phyloP scores from a whole-genome alignment of 2,888 invertebrate genomes.

The Ypsolopha sequella region DNA sequence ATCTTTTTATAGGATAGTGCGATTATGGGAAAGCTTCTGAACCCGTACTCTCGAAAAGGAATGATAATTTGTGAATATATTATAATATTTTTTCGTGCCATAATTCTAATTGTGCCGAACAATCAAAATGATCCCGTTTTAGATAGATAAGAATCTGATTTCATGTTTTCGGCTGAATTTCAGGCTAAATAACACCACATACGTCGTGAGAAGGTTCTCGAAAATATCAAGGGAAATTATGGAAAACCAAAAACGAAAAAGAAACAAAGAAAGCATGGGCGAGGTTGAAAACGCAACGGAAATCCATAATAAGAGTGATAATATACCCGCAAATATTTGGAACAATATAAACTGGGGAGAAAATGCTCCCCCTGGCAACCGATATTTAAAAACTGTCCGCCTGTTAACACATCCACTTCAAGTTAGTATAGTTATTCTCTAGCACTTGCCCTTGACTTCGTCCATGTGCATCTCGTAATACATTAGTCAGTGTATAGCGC shows the following conservation, averaged over 20 bases:
- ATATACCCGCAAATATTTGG: slow-evolving; percentile 26
- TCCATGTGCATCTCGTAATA: too few relatives aligned
- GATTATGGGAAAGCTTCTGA: too few relatives aligned
- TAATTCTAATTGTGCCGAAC: too few relatives aligned
- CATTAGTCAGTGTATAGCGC: not conserved
- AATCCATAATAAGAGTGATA: not conserved
- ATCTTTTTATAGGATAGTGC: too few relatives aligned
- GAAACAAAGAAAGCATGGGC: not conserved
- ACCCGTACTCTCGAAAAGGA: too few relatives aligned
- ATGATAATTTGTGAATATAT: not conserved
- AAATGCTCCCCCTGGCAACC: slow-evolving; percentile 61
- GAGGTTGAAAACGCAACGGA: not conserved
- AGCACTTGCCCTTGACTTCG: too few relatives aligned
- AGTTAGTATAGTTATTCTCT: slow-evolving; percentile 17
- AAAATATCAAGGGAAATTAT: slow-evolving; percentile 47
- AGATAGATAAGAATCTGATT: too few relatives aligned
- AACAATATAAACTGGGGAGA: slow-evolving; percentile 58
- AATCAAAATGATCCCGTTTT: too few relatives aligned
- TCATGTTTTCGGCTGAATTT: slow-evolving; percentile 10
- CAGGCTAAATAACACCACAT: slow-evolving; percentile 53
- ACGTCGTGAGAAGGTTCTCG: slow-evolving; percentile 51
- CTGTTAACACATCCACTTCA: slow-evolving; percentile 53
- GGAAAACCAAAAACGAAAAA: slow-evolving; percentile 23
- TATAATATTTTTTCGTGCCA: not conserved
- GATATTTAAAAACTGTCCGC: slow-evolving; percentile 47